Evolutionary conservation across 2,888 invertebrate species (phyloP).

Genomic region (Ormyrus rosae): DNA sequence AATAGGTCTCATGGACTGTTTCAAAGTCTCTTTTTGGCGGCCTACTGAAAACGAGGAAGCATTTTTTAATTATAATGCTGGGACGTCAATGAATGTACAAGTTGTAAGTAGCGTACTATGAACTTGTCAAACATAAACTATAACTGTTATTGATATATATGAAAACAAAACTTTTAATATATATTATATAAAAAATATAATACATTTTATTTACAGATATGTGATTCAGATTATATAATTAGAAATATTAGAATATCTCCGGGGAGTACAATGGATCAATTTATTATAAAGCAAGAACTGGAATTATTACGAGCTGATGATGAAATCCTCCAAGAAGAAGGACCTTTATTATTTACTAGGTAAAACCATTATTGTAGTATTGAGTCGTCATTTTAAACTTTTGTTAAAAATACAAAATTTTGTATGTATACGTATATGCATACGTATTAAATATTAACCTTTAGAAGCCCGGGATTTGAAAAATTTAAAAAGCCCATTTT

Average conservation of each 20-base stretch:
- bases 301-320: background rate
- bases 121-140: background rate
- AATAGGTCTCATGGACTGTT: background rate
- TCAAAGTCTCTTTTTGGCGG: background rate
- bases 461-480: background rate
- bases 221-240: conserved; percentile 3
- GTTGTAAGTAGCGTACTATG: background rate
- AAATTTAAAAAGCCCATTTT: background rate
- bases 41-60: background rate
- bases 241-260: background rate
- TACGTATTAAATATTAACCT: background rate
- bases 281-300: background rate
- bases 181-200: background rate
- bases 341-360: conserved; percentile 5
- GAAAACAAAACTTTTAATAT: no score
- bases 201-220: background rate
- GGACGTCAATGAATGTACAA: conserved; percentile 10
- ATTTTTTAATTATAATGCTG: background rate
- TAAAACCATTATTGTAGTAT: background rate
- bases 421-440: no score
- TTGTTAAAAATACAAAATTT: no score
- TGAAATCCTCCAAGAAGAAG: background rate
- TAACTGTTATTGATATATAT: background rate
- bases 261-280: background rate
- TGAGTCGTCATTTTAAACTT: background rate